Percentiles rank a stretch among this genome's conserved stretches.
These are phyloP conservation scores for Druceiella hillmani DNA, from an alignment of 2,888 invertebrate genomes.

Conservation along the genomic window DNA sequence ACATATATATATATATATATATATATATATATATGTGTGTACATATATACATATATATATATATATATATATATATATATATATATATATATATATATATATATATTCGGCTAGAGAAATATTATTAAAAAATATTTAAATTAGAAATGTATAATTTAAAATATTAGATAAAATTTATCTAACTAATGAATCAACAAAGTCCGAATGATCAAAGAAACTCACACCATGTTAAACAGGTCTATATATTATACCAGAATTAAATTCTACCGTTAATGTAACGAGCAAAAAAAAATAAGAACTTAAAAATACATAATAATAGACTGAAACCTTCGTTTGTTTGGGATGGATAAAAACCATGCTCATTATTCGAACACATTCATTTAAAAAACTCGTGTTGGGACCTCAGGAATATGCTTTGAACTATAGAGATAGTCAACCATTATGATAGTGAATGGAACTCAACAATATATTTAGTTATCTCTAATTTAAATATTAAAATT, in stretches of 20 bases:
- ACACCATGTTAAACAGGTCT: neutral
- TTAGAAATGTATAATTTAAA: constrained; percentile 7
- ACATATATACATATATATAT: too few relatives aligned
- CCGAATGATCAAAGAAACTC: neutral
- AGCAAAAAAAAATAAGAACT: neutral
- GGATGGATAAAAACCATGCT: neutral
- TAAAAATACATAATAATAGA: neutral
- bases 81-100: too few relatives aligned
- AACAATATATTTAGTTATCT: neutral
- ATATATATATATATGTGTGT: too few relatives aligned
- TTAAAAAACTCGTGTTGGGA: too few relatives aligned
- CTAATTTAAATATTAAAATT: too few relatives aligned
- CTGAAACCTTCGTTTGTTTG: neutral
- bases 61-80: too few relatives aligned
- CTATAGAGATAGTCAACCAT: neutral
- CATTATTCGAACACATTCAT: too few relatives aligned
- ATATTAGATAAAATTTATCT: neutral
- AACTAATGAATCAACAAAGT: neutral
- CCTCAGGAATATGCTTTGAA: too few relatives aligned
- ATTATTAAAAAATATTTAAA: constrained; percentile 9
- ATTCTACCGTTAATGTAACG: neutral
- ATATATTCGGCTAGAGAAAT: too few relatives aligned
- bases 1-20: too few relatives aligned
- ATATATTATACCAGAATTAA: neutral
- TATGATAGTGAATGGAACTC: neutral